Conservation (phyloP, 1,140 invertebrate species). For the Formica selysi region DNA sequence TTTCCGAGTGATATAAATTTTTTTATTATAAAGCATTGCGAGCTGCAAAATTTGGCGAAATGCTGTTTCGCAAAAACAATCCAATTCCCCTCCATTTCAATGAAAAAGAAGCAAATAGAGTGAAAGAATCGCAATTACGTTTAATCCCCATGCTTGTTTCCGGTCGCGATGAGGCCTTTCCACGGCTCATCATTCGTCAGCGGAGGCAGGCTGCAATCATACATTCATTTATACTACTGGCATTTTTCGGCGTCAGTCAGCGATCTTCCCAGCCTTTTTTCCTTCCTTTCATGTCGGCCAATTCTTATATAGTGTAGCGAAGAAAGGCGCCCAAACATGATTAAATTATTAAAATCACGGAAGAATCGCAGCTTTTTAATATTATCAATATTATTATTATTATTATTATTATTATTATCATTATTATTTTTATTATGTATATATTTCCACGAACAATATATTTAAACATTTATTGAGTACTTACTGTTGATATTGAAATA, state of each 20-base stretch:
- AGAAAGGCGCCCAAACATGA: neutral
- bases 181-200: constrained; percentile 49
- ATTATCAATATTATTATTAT: neutral
- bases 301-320: neutral
- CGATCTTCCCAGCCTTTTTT: neutral
- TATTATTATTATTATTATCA: neutral
- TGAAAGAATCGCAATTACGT: neutral
- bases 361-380: too few relatives aligned
- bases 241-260: constrained; percentile 25
- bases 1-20: too few relatives aligned
- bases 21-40: neutral
- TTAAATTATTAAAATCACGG: neutral
- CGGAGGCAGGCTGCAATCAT: constrained; percentile 47
- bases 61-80: neutral
- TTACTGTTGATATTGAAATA: neutral
- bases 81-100: neutral
- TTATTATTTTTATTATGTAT: neutral
- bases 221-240: constrained; percentile 33
- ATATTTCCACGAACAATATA: neutral
- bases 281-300: neutral
- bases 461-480: neutral
- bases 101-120: neutral
- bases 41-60: neutral
- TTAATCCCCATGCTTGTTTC: neutral
- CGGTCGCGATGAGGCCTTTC: constrained; percentile 24